Evolutionary conservation across 92 coral and sea anemone genomes (phyloP), one percentile per base, ranked within the genome.

Genomic region (Actinernus sp.): DNA sequence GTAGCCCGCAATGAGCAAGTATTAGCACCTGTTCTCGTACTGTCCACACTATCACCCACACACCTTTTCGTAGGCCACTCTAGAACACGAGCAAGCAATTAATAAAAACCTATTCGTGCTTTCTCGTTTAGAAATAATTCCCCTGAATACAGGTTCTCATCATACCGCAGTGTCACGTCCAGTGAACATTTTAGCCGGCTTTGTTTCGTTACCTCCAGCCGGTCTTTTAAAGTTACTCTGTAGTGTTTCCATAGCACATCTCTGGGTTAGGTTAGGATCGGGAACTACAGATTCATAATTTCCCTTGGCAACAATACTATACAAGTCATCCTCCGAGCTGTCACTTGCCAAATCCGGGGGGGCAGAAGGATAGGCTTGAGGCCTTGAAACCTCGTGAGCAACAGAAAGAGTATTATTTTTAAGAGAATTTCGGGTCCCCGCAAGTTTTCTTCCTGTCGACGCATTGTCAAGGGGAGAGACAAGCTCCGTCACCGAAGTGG

Each of bases 261-360:
- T 41, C 29, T 41, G 76, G 22, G 71, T 74, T 26, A 78, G 43
- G 53, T 63, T 43, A 23, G 86, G 82, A 34, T 81, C 92, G 32
- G 92, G 87, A 17, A 76, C 84, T 18, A 78, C 92, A 11, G 92
- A 85, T 23, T 63, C 70, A 81, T 90, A 90, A 52, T 57, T 33
- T 56, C 97, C 96, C 84, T 90, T 90, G 31, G 97, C 92, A 84
- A 90, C 97, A 51, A 90, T 87, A 71, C 97, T 90, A 81, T 86
- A 90, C 55, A 90, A 91, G 74, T 90, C 97, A 59, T 90, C 97
- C 32, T 90, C 97, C 34, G 97, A 90, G 61, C 97, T 90, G 65
- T 90, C 97, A 37, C 83, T 76, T 52, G 76, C 71, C 62, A 50
- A 71, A 32, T 86, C 92, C 61, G 89, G 89, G 77, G 89, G 92